A percentile compares a stretch with the other conserved stretches of the same genome.
Evolutionary conservation across 2,113 vertebrate genomes (phyloP).

Genomic region (Nestor notabilis): DNA sequence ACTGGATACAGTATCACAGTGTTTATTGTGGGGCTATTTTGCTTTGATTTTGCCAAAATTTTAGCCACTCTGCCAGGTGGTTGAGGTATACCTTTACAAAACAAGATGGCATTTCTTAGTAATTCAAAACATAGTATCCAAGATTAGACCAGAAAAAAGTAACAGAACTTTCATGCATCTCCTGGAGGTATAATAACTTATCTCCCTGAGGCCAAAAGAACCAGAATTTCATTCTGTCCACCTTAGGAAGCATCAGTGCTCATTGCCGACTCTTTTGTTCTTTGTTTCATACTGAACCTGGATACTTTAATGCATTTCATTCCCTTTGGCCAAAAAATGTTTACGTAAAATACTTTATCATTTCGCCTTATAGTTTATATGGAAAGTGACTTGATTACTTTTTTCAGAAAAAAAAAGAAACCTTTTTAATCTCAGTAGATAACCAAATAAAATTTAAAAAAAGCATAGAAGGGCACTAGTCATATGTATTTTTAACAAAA

Average conservation of each 20-base stretch:
- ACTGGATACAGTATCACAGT: not conserved
- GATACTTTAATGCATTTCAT: not conserved
- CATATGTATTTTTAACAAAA: not conserved
- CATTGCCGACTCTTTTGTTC: not conserved
- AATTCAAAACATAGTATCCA: not conserved
- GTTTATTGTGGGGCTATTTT: fast-evolving
- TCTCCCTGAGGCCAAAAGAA: not conserved
- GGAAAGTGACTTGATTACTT: not conserved
- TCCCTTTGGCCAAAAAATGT: not conserved
- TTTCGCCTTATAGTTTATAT: not conserved
- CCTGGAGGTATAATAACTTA: not conserved
- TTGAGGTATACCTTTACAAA: not conserved
- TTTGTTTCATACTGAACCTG: not conserved
- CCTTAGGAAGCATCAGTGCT: not conserved
- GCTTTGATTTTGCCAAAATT: not conserved
- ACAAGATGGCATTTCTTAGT: not conserved
- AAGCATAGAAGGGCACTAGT: not conserved
- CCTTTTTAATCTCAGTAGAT: not conserved
- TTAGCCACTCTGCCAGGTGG: not conserved
- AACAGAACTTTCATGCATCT: not conserved
- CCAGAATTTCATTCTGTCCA: not conserved
- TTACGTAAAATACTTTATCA: not conserved
- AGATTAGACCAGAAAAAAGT: not conserved
- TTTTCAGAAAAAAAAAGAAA: not conserved
- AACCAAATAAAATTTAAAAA: not conserved